Evolutionary conservation across 2,888 invertebrate genomes (phyloP), one percentile per base, ranked within the genome.

Genomic region (Cephus pulcher): DNA sequence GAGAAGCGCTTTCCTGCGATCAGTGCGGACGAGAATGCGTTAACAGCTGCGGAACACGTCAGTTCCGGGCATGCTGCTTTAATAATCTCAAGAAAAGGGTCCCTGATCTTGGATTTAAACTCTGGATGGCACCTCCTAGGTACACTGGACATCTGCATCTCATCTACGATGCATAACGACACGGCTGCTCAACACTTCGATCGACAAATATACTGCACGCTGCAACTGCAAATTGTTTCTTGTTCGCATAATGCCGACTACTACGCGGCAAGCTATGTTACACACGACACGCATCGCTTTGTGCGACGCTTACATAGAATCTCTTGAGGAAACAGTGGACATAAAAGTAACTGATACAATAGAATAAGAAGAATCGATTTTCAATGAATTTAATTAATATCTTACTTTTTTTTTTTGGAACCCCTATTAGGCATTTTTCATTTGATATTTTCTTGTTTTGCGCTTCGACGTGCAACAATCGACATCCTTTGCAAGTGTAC

Each of bases 21-120:
- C 95, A 95, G 1, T 95, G 95, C 83, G 95, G 95, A 3, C 92
- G 93, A 6, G 95, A 95, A 89, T 95, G 95, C 82, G 92, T 93
- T 15, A 92, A 94, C 0, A 94, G 95, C 0, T 95, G 95, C 83
- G 95, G 95, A 3, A 95, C 95, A 0, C 92, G 95, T 3, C 94
- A 94, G 86, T 95, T 95, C 90, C 92, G 95, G 4, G 94, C 95
- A 0, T 95, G 95, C 89, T 95, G 96, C 89, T 95, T 95, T 92
- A 95, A 95, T 91, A 95, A 95, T 86, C 90, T 95, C 84, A 93
- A 93, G 81, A 94, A 94, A 90, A 93, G 95, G 73, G 83, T 81
- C 6, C 84, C 83, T 32, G 82, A 86, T 75, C 77, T 83, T 68
- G 86, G 86, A 75, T 69, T 85, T n/a, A 86, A 85, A 74, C 80